phyloP scores from a whole-genome alignment of 2,113 vertebrate species.

The Actenoides hombroni region DNA sequence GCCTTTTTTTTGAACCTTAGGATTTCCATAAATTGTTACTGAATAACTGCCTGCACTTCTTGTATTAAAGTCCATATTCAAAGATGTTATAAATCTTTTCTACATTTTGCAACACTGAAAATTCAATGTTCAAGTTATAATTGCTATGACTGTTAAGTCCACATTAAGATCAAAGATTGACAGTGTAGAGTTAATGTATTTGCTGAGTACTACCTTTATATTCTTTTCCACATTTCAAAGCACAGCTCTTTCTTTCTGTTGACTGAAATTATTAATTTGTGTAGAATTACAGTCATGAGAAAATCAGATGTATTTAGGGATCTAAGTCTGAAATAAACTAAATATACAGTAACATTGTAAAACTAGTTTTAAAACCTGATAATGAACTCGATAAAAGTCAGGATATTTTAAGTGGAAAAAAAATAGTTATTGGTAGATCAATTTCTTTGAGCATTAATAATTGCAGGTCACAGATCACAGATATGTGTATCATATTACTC shows the following conservation, averaged over 20 bases:
- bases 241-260: neutral
- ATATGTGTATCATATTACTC: neutral
- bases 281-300: neutral
- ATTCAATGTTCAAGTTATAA: neutral
- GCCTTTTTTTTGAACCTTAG: neutral
- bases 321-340: neutral
- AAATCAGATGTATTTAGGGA: neutral
- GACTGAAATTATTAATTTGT: neutral
- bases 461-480: neutral
- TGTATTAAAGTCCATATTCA: neutral
- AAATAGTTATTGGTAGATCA: neutral
- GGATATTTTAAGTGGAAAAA: neutral
- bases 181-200: neutral
- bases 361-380: neutral
- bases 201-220: neutral
- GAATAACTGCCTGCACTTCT: neutral
- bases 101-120: neutral
- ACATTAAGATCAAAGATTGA: neutral
- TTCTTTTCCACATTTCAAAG: neutral
- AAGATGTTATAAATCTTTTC: neutral
- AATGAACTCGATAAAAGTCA: neutral
- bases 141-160: neutral
- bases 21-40: neutral
- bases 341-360: neutral
- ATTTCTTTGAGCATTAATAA: neutral